Evolutionary conservation across 2,888 invertebrate genomes (phyloP).

Genomic region (Morinoia aosen): DNA sequence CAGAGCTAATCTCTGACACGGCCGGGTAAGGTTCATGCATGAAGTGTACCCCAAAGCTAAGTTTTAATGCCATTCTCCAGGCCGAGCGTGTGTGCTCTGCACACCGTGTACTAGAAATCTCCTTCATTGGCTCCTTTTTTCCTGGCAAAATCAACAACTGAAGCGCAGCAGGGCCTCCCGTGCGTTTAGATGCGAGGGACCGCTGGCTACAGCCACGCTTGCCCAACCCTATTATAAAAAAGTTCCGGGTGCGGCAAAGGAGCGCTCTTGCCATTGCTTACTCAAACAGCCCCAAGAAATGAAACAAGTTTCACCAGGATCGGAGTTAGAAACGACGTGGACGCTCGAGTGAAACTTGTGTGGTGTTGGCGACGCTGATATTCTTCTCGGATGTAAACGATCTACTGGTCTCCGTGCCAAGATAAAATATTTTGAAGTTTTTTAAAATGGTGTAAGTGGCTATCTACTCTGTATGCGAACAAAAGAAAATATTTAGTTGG

Average conservation of each 20-base stretch:
- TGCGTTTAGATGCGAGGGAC: conserved; percentile 12
- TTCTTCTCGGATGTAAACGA: background rate
- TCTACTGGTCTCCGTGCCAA: background rate
- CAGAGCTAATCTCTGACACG: background rate
- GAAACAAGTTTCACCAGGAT: background rate
- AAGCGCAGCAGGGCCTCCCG: background rate
- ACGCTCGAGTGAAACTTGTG: background rate
- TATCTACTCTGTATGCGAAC: background rate
- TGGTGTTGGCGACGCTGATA: background rate
- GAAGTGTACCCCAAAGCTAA: background rate
- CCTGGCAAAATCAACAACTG: background rate
- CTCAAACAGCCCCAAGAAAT: background rate
- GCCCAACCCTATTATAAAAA: conserved; percentile 1
- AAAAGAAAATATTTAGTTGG: background rate
- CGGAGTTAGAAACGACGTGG: background rate
- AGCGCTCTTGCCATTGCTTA: background rate
- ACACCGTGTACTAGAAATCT: background rate
- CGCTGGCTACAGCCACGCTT: background rate
- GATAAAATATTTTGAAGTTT: background rate
- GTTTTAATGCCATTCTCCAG: background rate
- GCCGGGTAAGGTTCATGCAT: background rate
- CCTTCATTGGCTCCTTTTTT: background rate
- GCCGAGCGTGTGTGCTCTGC: background rate
- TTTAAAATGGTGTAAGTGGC: background rate
- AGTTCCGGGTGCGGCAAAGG: background rate